Conservation (phyloP, 2,113 vertebrate species). For the Sinosuthora webbiana region DNA sequence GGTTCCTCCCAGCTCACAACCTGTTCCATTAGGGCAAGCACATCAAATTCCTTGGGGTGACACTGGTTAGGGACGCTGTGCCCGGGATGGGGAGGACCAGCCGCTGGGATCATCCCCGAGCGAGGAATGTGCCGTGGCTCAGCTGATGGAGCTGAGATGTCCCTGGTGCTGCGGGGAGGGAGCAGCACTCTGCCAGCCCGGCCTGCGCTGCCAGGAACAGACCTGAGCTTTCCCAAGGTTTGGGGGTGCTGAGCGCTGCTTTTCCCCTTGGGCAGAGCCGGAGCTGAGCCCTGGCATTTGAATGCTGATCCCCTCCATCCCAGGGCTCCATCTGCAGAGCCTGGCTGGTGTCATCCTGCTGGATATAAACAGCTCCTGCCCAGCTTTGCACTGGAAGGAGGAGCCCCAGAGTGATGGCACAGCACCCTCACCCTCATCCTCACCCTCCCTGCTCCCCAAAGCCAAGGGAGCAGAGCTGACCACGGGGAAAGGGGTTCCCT, state of each 20-base stretch:
- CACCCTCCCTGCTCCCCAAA: neutral
- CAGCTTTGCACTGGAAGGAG: neutral
- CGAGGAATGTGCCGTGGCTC: neutral
- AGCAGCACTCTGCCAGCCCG: neutral
- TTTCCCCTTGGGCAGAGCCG: neutral
- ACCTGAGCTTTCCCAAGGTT: neutral
- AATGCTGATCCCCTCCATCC: neutral
- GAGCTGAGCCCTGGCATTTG: neutral
- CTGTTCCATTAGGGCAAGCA: conserved; percentile 57
- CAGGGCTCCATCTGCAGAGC: neutral
- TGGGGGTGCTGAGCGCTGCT: neutral
- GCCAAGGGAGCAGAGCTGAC: neutral
- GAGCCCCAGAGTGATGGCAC: neutral
- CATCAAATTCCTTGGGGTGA: conserved; percentile 57
- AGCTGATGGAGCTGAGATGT: neutral
- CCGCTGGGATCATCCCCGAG: neutral
- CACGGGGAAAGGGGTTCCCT: neutral
- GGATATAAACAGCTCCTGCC: neutral
- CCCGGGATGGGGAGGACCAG: neutral
- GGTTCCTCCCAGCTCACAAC: conserved; percentile 45
- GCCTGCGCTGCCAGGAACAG: rapidly evolving
- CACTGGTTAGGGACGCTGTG: neutral
- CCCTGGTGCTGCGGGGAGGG: rapidly evolving
- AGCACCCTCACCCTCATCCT: neutral
- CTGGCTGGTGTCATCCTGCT: neutral